Evolutionary conservation across 2,113 vertebrate genomes (phyloP), one percentile per base, ranked within the genome.

Genomic region (Mungos mungo): DNA sequence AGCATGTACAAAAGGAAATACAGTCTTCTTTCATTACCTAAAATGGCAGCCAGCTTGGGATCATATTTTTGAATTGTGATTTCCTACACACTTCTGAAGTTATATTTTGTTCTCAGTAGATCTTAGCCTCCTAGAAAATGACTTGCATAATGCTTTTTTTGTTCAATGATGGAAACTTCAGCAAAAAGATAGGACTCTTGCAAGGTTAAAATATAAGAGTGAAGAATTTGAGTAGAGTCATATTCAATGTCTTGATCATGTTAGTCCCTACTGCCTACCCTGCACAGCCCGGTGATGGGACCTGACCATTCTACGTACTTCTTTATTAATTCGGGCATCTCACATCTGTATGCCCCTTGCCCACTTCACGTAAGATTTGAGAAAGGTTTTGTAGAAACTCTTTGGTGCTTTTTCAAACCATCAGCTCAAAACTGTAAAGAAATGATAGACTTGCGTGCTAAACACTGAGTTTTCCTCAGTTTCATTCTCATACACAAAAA

Each of bases 151-250:
- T 95, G 47, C 2, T 82, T 27, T 47, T 47, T n/a, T 68, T 77
- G 4, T 71, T 60, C 91, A 96, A 76, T 25, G 82, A 80, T 0
- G 6, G 35, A 96, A 97, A 96, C 4, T 88, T 97, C 98, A 89
- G 33, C 21, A 77, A 93, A 97, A 81, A 76, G 33, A 35, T 19
- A 97, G 81, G 9, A 29, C n/a, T 83, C 15, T 92, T 97, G 93
- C 47, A 95, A 31, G 33, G 60, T 87, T 63, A 96, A 97, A 97
- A 96, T 96, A 69, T 85, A 90, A 88, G 74, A 63, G 94, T 33
- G 14, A 77, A 38, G 35, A 88, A 91, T 83, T 96, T 90, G 65
- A 57, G 23, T 79, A 86, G 25, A 16, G 5, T 18, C 27, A 66
- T 4, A 72, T 54, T 60, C 71, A 27, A 81, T 76, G 38, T 31